phyloP scores from a whole-genome alignment of 2,888 invertebrate genomes.

The Halictus ligatus region DNA sequence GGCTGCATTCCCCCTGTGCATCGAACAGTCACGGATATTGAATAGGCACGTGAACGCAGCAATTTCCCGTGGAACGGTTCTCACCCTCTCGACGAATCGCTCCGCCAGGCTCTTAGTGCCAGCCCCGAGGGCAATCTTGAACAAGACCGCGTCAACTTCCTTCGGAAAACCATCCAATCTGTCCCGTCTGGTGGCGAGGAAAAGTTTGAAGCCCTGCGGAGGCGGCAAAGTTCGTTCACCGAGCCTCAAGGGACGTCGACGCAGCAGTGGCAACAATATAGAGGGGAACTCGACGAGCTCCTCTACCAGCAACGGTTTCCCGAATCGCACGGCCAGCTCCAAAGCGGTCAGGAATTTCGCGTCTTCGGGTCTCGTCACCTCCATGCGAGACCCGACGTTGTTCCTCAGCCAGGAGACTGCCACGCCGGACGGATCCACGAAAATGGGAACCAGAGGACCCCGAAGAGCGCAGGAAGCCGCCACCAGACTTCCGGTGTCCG shows the following conservation, averaged over 20 bases:
- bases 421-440: conserved; percentile 95
- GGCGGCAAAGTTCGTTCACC: conserved; percentile 78
- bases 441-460: conserved; percentile 89
- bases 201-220: conserved; percentile 78
- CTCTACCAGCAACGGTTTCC: conserved; percentile 80
- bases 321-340: conserved; percentile 90
- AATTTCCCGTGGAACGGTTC: conserved; percentile 55
- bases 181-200: conserved; percentile 90
- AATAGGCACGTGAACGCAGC: not conserved
- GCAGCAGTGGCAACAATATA: conserved; percentile 78
- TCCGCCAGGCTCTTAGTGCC: conserved; percentile 80
- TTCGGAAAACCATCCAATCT: conserved; percentile 90
- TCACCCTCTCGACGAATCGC: conserved; percentile 80
- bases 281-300: conserved; percentile 79
- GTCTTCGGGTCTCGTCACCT: conserved; percentile 92
- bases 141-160: conserved; percentile 81
- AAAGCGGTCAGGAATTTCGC: conserved; percentile 90
- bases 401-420: conserved; percentile 93
- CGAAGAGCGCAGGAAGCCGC: conserved; percentile 81
- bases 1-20: not conserved
- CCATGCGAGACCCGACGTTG: conserved; percentile 89
- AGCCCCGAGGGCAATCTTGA: conserved; percentile 78
- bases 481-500: conserved; percentile 83
- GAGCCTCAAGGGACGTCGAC: conserved; percentile 75
- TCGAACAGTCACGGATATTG: not conserved